Evolutionary conservation across 2,888 invertebrate species (phyloP).

Genomic region (Zelleria hepariella): DNA sequence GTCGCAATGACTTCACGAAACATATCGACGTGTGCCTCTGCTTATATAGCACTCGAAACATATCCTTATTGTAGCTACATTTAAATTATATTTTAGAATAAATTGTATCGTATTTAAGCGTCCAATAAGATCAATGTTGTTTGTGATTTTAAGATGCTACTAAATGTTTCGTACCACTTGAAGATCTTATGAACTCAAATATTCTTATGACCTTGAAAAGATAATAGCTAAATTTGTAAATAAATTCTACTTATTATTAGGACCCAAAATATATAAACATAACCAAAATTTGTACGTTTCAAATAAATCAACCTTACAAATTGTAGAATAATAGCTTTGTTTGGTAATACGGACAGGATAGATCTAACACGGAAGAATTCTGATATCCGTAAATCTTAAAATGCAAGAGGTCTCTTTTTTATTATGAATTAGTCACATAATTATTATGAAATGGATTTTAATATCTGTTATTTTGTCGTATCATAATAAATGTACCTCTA

Average conservation of each 20-base stretch:
- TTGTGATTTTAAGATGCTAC: constrained; percentile 57
- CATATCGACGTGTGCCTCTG: constrained; percentile 72
- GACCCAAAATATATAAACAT: background rate
- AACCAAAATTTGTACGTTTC: background rate
- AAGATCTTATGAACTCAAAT: constrained; percentile 67
- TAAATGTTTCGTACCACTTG: constrained; percentile 52
- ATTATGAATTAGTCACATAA: no score
- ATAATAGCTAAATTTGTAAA: constrained; percentile 64
- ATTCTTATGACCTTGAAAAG: constrained; percentile 67
- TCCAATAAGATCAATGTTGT: constrained; percentile 60
- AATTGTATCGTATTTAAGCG: constrained; percentile 28
- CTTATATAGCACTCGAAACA: constrained; percentile 62
- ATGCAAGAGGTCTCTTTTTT: no score
- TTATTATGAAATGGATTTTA: no score
- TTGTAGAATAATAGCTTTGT: no score
- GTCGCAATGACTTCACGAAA: constrained; percentile 44
- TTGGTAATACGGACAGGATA: no score
- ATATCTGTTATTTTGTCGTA: no score
- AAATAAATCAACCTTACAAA: no score
- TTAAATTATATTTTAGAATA: constrained; percentile 48
- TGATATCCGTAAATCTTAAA: no score
- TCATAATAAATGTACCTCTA: no score
- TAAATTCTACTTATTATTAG: constrained; percentile 28
- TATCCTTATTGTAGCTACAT: constrained; percentile 61
- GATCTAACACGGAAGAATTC: no score